phyloP scores from a whole-genome alignment of 2,797 vertebrate genomes.

The Mus spretus region DNA sequence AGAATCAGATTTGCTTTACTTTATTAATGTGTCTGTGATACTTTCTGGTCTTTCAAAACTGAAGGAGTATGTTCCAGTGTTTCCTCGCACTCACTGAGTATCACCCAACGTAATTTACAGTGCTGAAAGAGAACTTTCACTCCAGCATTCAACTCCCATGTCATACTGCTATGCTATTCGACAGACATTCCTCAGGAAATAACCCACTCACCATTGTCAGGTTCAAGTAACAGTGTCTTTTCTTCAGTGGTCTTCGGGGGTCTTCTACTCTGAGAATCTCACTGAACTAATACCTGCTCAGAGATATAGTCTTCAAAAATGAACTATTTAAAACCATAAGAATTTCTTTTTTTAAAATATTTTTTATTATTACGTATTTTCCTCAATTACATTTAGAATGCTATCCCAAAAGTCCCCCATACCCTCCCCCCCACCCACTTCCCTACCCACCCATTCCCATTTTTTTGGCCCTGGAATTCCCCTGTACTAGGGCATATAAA shows the following conservation, averaged over 20 bases:
- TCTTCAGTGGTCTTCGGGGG: background rate
- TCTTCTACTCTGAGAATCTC: slow-evolving; percentile 3
- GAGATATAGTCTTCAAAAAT: background rate
- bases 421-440: too few species aligned
- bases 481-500: too few species aligned
- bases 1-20: background rate
- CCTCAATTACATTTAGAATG: too few species aligned
- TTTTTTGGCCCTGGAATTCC: too few species aligned
- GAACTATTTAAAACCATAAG: background rate
- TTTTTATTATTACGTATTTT: too few species aligned
- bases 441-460: too few species aligned
- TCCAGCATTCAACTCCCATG: background rate
- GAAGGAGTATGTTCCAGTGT: background rate
- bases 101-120: background rate
- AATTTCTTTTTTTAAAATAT: background rate
- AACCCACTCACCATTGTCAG: background rate
- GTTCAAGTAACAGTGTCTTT: background rate
- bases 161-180: background rate
- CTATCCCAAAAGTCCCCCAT: too few species aligned
- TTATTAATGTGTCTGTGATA: background rate
- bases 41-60: slow-evolving; percentile 30
- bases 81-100: background rate
- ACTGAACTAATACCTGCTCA: background rate
- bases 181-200: background rate
- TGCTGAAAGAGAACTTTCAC: background rate